Evolutionary conservation across 2,113 vertebrate genomes (phyloP).

Genomic region (Triplophysa rosa): DNA sequence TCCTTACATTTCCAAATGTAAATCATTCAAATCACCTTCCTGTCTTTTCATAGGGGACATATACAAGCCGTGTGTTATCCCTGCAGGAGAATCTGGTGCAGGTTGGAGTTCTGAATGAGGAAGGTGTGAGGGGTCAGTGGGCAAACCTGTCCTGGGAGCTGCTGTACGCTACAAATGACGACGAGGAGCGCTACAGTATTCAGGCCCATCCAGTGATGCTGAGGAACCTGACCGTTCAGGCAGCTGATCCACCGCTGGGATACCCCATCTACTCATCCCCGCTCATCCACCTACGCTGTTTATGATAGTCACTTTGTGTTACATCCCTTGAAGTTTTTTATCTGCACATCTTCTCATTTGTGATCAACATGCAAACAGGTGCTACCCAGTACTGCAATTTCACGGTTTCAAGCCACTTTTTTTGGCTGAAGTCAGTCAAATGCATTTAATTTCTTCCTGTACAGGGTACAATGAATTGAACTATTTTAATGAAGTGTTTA

Average conservation of each 20-base stretch:
- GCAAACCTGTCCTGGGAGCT: constrained; percentile 99
- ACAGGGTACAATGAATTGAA: not conserved
- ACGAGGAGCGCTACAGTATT: constrained; percentile 97
- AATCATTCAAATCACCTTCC: not conserved
- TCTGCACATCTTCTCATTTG: not conserved
- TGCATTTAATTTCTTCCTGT: not conserved
- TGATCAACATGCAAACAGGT: not conserved
- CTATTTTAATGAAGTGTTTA: not conserved
- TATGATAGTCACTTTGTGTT: constrained; percentile 67
- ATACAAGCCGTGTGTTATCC: constrained; percentile 90
- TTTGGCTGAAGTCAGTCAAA: not conserved
- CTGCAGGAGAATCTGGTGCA: constrained; percentile 89
- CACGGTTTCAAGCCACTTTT: not conserved
- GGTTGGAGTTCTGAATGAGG: constrained; percentile 86
- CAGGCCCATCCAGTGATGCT: constrained; percentile 92
- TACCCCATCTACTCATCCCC: constrained; percentile 93
- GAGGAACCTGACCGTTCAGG: constrained; percentile 92
- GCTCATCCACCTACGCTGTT: constrained; percentile 83
- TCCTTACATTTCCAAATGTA: too few relatives aligned
- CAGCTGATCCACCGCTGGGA: constrained; percentile 92
- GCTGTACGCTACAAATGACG: constrained; percentile 94
- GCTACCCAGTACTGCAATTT: not conserved
- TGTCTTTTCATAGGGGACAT: constrained; percentile 81
- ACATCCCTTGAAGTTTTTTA: not conserved
- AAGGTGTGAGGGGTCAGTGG: constrained; percentile 94